Base-by-base conservation (phyloP, 2,888 invertebrate species). In the Drosophila merina region DNA sequence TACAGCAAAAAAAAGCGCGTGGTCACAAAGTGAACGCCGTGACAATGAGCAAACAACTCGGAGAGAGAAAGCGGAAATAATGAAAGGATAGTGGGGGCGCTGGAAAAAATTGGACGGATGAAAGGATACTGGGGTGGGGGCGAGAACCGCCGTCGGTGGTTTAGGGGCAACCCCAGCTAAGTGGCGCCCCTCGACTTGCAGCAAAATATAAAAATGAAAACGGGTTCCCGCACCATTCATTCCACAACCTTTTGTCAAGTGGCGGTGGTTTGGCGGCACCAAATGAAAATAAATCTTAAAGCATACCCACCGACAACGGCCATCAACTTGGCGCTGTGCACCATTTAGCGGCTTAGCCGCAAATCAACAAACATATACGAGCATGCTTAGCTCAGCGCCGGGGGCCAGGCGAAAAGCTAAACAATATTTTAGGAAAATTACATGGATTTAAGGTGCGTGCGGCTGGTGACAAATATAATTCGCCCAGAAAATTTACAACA, bases 341-440 rank as follows among this genome's bases (percentile, higher is more conserved):
- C 36, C 56, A 73, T 74, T 84, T 77, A 77, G 67, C 84, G 74
- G 86, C 76, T 88, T 86, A 73, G 73, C 47, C 63, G 70, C 51
- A 82, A 63, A 82, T 83, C 72, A 88, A 72, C 86, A 80, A 75
- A 76, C 73, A 84, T 67, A 59, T 60, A 54, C 47, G 20, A 20
- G 20, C 20, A 20, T 20, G 55, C 20, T 14, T 14, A 38, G 64
- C 68, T 66, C 54, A 64, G 33, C 25, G 52, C 63, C 28, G 45
- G 64, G 45, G 42, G 69, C 57, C 51, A 68, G 50, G 42, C 50
- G 48, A 60, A 74, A 88, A 79, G 80, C 84, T 60, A 51, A 60
- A 77, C 74, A 77, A 83, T 84, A 84, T 88, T 84, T 84, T 86
- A 78, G 76, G 73, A 57, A 84, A 84, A 84, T 84, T 83, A 86